A percentile compares a stretch with the other conserved stretches of the same genome.
Conservation (phyloP, 2,888 invertebrate genomes). For the Cataglyphis rosenhaueri region DNA sequence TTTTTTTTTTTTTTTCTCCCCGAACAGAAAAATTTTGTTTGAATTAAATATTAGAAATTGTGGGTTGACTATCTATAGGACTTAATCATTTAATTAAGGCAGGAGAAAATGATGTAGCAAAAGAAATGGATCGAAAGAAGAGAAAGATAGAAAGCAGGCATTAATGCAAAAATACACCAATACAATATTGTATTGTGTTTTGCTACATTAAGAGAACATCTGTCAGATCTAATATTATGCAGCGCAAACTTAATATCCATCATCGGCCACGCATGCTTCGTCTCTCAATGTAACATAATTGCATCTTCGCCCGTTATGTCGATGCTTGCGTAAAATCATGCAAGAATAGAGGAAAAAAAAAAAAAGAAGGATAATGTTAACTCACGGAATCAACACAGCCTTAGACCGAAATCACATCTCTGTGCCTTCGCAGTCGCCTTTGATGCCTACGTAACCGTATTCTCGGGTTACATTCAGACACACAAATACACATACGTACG, state of each 20-base stretch:
- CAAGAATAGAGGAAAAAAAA: slow-evolving; percentile 4
- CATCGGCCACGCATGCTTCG: neutral
- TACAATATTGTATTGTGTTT: neutral
- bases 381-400: slow-evolving; percentile 31
- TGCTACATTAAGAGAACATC: slow-evolving; percentile 6
- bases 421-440: slow-evolving; percentile 31
- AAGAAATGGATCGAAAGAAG: neutral
- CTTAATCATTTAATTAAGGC: slow-evolving; percentile 1
- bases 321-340: neutral
- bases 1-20: too few species aligned
- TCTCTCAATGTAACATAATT: slow-evolving; percentile 6
- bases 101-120: neutral
- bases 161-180: neutral
- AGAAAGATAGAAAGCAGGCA: neutral
- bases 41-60: slow-evolving; percentile 7
- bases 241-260: slow-evolving; percentile 23
- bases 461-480: slow-evolving; percentile 2
- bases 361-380: neutral
- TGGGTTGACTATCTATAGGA: neutral
- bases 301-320: neutral
- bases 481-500: neutral
- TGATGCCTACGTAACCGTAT: slow-evolving; percentile 48
- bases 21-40: neutral
- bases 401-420: slow-evolving; percentile 27
- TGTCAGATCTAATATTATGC: slow-evolving; percentile 26